Percentiles rank a stretch among this genome's conserved stretches.
Evolutionary conservation across 2,113 vertebrate genomes (phyloP).

Genomic region (Ceyx cyanopectus): DNA sequence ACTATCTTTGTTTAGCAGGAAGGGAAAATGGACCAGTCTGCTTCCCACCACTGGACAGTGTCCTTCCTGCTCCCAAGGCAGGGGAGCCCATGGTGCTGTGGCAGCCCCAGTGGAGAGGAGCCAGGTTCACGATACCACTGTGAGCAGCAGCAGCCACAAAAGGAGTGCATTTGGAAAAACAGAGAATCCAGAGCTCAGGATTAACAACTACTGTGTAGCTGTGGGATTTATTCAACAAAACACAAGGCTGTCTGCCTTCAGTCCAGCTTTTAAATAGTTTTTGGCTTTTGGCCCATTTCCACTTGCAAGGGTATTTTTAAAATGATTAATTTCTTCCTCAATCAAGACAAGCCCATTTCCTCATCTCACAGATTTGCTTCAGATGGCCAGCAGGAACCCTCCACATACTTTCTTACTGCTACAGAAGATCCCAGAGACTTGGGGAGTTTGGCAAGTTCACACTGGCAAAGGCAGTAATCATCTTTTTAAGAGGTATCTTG

Average conservation of each 20-base stretch:
- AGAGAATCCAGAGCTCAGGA: conserved; percentile 39
- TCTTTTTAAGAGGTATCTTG: background rate
- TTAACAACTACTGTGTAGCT: background rate
- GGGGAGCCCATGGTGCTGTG: background rate
- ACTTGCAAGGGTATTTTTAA: background rate
- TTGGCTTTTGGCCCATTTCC: conserved; percentile 12
- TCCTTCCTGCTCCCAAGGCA: background rate
- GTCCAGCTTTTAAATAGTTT: background rate
- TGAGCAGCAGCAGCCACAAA: background rate
- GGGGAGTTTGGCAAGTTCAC: background rate
- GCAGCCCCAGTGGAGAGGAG: accelerated
- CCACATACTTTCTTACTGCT: background rate
- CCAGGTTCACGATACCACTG: background rate
- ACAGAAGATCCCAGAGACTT: background rate
- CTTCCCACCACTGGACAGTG: accelerated
- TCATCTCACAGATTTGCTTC: background rate
- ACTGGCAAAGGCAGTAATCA: background rate
- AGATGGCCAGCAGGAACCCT: background rate
- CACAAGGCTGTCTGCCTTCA: background rate
- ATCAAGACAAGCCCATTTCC: background rate
- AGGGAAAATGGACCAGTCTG: background rate
- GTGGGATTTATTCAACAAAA: conserved; percentile 22
- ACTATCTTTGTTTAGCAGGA: background rate
- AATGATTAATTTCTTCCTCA: background rate
- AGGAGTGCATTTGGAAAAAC: background rate